phyloP scores from a whole-genome alignment of 2,888 invertebrate genomes.

The Didymodactylos carnosus region DNA sequence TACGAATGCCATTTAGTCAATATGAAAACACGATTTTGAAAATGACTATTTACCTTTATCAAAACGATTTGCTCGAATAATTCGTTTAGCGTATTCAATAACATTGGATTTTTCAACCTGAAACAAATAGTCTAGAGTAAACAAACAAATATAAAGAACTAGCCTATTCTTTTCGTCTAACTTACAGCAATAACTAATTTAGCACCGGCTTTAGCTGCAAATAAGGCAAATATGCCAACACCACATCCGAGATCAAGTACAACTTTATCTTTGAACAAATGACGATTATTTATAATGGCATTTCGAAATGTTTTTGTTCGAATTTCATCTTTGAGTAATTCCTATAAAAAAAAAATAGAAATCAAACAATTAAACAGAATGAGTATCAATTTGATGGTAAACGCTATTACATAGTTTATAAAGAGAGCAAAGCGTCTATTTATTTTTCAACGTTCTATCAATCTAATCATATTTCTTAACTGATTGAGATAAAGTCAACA shows the following conservation, averaged over 20 bases:
- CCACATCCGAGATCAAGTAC: slow-evolving; percentile 97
- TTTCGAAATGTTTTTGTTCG: slow-evolving; percentile 90
- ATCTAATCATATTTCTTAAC: slow-evolving; percentile 2
- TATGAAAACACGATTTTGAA: too few relatives aligned
- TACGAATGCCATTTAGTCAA: too few relatives aligned
- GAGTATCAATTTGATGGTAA: not conserved
- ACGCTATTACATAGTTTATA: not conserved
- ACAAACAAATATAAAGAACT: not conserved
- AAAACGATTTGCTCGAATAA: slow-evolving; percentile 49
- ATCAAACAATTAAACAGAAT: not conserved
- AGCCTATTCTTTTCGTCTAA: too few relatives aligned
- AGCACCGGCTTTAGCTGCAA: slow-evolving; percentile 95
- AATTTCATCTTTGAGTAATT: slow-evolving; percentile 98
- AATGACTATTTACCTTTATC: slow-evolving; percentile 22
- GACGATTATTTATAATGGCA: slow-evolving; percentile 97
- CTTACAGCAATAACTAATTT: slow-evolving; percentile 59
- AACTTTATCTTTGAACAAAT: slow-evolving; percentile 71
- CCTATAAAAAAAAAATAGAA: slow-evolving; percentile 35
- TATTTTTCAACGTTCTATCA: not conserved
- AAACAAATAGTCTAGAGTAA: too few relatives aligned
- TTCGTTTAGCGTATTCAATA: slow-evolving; percentile 83
- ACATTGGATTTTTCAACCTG: slow-evolving; percentile 88
- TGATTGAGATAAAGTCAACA: not conserved
- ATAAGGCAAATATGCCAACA: slow-evolving; percentile 96
- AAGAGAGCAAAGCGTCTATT: not conserved